phyloP scores from a whole-genome alignment of 2,888 invertebrate genomes.

The Oscheius sp. region DNA sequence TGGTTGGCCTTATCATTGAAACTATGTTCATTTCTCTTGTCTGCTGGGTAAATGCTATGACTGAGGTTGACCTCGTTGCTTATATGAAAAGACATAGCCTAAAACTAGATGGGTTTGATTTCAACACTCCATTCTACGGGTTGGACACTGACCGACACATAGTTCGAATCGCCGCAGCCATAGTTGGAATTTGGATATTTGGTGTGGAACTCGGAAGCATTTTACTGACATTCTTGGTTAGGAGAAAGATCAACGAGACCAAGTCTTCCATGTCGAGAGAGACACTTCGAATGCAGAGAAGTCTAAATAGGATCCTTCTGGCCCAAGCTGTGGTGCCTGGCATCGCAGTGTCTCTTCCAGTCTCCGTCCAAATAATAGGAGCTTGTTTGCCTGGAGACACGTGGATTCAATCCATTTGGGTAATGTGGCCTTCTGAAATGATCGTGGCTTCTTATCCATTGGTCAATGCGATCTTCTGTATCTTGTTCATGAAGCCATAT shows the following conservation, averaged over 20 bases:
- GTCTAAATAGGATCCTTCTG: not conserved
- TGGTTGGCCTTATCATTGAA: no score
- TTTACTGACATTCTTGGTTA: not conserved
- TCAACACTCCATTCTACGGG: not conserved
- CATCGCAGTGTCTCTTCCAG: not conserved
- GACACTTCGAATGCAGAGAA: slow-evolving; percentile 2
- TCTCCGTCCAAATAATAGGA: not conserved
- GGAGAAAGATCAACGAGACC: slow-evolving; percentile 2
- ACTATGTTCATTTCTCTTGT: no score
- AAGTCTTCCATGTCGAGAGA: not conserved
- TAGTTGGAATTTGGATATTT: not conserved
- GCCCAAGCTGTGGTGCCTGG: not conserved
- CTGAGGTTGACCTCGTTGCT: not conserved
- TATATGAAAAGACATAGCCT: not conserved
- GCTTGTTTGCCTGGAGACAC: no score
- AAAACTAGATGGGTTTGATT: not conserved
- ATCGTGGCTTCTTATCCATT: not conserved
- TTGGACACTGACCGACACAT: slow-evolving; percentile 3
- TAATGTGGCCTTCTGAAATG: not conserved
- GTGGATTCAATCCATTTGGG: not conserved
- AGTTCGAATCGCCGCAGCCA: not conserved
- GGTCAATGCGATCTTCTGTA: not conserved
- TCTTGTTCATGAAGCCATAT: not conserved
- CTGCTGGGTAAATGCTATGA: no score
- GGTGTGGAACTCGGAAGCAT: not conserved